Evolutionary conservation across 2,888 invertebrate genomes (phyloP).

Genomic region (Leuctra nigra): DNA sequence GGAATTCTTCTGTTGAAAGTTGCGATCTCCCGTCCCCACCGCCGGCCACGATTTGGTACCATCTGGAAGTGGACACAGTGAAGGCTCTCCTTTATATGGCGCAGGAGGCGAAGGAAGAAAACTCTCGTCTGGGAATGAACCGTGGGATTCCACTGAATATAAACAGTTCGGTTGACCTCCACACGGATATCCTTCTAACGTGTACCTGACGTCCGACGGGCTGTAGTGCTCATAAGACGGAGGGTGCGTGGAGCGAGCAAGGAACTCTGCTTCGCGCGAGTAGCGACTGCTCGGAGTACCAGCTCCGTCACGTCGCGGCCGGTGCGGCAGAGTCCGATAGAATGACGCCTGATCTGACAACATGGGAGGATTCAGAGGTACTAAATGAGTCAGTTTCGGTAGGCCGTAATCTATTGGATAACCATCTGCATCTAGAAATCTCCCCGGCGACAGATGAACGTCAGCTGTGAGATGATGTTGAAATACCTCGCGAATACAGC

Average conservation of each 20-base stretch:
- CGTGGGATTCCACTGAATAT: slow-evolving; percentile 23
- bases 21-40: slow-evolving; percentile 45
- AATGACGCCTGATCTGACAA: slow-evolving; percentile 37
- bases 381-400: slow-evolving; percentile 51
- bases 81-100: slow-evolving; percentile 57
- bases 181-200: slow-evolving; percentile 73
- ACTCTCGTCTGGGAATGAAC: slow-evolving; percentile 42
- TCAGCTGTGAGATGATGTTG: slow-evolving; percentile 53
- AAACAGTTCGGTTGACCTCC: slow-evolving; percentile 40
- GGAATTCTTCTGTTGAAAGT: slow-evolving; percentile 25
- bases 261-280: slow-evolving; percentile 58
- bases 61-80: slow-evolving; percentile 39
- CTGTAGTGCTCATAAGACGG: slow-evolving; percentile 40
- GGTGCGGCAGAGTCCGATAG: slow-evolving; percentile 73
- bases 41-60: slow-evolving; percentile 49
- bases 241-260: slow-evolving; percentile 45
- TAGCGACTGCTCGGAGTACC: slow-evolving; percentile 50
- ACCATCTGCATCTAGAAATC: slow-evolving; percentile 68
- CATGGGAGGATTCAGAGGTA: slow-evolving; percentile 25
- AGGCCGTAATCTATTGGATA: slow-evolving; percentile 72
- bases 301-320: slow-evolving; percentile 39
- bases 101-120: slow-evolving; percentile 64
- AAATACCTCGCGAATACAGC: slow-evolving; percentile 44
- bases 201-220: slow-evolving; percentile 60
- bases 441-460: slow-evolving; percentile 66